phyloP scores from a whole-genome alignment of 2,113 vertebrate genomes.

The Burhinus oedicnemus region DNA sequence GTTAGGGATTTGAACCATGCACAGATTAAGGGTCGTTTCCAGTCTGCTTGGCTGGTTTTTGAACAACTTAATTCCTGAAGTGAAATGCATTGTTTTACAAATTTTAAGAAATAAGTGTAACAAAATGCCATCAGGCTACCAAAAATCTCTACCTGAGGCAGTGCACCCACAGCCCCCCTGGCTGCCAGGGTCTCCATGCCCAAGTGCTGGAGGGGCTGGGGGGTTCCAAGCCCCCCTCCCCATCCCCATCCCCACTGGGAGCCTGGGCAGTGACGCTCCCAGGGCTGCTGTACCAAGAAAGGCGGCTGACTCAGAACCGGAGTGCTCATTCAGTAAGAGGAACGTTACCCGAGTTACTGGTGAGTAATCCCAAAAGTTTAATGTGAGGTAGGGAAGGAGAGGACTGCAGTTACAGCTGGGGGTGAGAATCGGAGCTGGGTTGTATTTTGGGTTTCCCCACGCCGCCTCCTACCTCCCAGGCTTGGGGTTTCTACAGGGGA shows the following conservation, averaged over 20 bases:
- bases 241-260: not conserved
- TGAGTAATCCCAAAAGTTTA: constrained; percentile 58
- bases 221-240: not conserved
- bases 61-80: not conserved
- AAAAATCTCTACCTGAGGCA: not conserved
- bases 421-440: not conserved
- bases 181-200: not conserved
- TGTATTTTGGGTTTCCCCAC: constrained; percentile 33
- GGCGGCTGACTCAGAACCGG: constrained; percentile 18
- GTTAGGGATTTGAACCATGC: not conserved
- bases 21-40: not conserved
- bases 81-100: not conserved
- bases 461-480: not conserved
- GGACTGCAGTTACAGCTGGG: not conserved
- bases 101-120: not conserved
- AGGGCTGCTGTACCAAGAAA: not conserved
- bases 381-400: not conserved
- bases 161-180: not conserved
- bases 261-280: not conserved
- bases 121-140: not conserved
- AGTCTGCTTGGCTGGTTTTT: not conserved
- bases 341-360: not conserved
- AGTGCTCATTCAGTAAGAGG: not conserved
- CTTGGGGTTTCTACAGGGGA: not conserved
- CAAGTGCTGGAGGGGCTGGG: not conserved